Evolutionary conservation across 2,888 invertebrate species (phyloP).

Genomic region (Patella caerulea): DNA sequence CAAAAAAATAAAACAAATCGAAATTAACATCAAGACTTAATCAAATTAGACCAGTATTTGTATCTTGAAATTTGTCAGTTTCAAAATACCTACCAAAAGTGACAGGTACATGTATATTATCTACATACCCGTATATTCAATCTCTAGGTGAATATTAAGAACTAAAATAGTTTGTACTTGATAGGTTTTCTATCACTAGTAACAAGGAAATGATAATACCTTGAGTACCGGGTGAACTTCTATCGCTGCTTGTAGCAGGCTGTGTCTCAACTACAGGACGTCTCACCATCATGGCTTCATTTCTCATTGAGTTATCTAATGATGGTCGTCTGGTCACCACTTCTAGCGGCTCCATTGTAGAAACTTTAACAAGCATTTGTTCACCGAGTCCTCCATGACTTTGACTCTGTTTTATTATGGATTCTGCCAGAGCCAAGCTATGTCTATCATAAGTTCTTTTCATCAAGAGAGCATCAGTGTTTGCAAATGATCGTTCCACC

Average conservation of each 20-base stretch:
- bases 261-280: not conserved
- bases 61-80: too few relatives aligned
- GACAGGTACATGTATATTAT: too few relatives aligned
- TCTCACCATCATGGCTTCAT: not conserved
- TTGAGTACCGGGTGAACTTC: not conserved
- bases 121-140: too few relatives aligned
- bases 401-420: not conserved
- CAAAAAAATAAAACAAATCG: too few relatives aligned
- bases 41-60: too few relatives aligned
- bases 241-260: not conserved
- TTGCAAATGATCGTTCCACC: not conserved
- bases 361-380: not conserved
- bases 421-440: not conserved
- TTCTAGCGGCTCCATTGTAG: constrained; percentile 2
- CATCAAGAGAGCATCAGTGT: not conserved
- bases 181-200: too few relatives aligned
- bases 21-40: too few relatives aligned
- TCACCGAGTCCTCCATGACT: not conserved
- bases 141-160: too few relatives aligned
- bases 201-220: not conserved
- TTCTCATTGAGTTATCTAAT: not conserved
- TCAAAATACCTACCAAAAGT: too few relatives aligned
- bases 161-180: too few relatives aligned
- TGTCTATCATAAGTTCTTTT: not conserved
- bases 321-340: constrained; percentile 12